Evolutionary conservation across 2,113 vertebrate genomes (phyloP).

Genomic region (Pleuronectes platessa): DNA sequence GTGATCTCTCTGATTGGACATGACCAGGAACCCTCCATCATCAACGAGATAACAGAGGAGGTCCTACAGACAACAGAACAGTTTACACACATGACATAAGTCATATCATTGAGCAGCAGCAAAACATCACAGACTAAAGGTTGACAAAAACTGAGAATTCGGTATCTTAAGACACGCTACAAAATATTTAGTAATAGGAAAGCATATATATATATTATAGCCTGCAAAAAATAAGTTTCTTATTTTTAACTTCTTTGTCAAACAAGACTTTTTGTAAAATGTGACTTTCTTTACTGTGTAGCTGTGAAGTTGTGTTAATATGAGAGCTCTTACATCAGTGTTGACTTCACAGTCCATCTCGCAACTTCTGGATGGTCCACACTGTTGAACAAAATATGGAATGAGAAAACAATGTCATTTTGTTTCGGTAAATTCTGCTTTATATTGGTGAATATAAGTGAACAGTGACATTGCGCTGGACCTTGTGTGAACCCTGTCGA

Average conservation of each 20-base stretch:
- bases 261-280: too few relatives aligned
- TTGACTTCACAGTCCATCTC: constrained; percentile 99
- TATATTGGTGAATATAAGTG: background rate
- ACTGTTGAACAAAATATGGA: constrained; percentile 79
- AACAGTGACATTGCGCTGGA: constrained; percentile 58
- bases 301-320: too few relatives aligned
- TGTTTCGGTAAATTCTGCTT: background rate
- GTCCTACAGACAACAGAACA: constrained; percentile 82
- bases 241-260: too few relatives aligned
- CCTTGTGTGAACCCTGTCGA: constrained; percentile 90
- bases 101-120: background rate
- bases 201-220: too few relatives aligned
- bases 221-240: too few relatives aligned
- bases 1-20: constrained; percentile 98
- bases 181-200: too few relatives aligned
- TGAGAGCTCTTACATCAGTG: constrained; percentile 88
- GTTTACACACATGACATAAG: background rate
- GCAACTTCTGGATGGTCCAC: constrained; percentile 93
- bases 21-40: constrained; percentile 96
- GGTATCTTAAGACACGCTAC: background rate
- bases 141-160: background rate
- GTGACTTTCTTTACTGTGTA: too few relatives aligned
- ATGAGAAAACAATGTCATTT: constrained; percentile 16
- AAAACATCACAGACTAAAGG: background rate
- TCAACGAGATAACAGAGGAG: constrained; percentile 96